Conservation (phyloP, 2,797 vertebrate species). For the Crax fasciolata region DNA sequence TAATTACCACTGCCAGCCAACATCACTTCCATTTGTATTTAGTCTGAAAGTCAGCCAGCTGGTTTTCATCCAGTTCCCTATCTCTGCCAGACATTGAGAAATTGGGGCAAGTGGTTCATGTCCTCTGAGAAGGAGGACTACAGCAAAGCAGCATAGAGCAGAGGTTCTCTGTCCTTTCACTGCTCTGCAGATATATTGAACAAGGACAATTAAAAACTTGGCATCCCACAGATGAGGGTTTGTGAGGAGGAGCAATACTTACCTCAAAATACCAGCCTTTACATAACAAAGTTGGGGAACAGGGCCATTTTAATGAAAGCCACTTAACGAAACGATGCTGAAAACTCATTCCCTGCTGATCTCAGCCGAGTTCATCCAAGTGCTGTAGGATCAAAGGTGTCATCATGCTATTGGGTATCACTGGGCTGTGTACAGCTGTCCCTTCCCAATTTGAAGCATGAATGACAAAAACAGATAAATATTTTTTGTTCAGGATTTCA, state of each 20-base stretch:
- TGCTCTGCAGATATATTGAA: rapidly evolving
- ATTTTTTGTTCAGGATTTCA: neutral
- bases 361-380: neutral
- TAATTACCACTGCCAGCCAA: slow-evolving; percentile 48
- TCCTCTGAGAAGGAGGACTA: neutral
- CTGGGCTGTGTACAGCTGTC: neutral
- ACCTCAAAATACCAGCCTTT: neutral
- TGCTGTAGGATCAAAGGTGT: neutral
- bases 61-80: slow-evolving; percentile 52
- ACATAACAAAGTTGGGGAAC: neutral
- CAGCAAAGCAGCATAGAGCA: neutral
- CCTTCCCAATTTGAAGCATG: neutral
- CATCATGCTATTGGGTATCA: neutral
- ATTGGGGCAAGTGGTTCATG: neutral
- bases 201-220: neutral
- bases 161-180: neutral
- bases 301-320: neutral
- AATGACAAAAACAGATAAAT: neutral
- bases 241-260: neutral
- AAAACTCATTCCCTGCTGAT: neutral
- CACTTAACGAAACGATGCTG: neutral
- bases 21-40: slow-evolving; percentile 60
- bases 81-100: slow-evolving; percentile 57
- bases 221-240: neutral
- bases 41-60: slow-evolving; percentile 63